These are phyloP conservation scores for Heteropelma amictum DNA, from an alignment of 2,888 invertebrate genomes.

Conservation along the genomic window DNA sequence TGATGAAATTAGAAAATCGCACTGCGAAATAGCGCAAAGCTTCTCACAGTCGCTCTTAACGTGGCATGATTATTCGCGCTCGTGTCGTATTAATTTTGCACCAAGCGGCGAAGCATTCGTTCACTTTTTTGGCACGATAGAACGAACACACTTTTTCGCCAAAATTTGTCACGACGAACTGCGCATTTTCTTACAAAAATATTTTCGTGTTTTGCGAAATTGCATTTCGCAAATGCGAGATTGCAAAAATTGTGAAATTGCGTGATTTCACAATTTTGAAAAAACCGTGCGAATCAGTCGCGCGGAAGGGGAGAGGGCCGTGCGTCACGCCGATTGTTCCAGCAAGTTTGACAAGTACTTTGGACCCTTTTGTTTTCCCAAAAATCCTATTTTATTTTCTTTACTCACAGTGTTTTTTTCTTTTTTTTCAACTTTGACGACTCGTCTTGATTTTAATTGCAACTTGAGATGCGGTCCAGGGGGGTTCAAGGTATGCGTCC, in stretches of 20 bases:
- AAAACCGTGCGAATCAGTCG: neutral
- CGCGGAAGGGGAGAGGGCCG: neutral
- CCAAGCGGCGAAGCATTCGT: neutral
- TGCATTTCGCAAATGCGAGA: neutral
- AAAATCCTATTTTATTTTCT: slow-evolving; percentile 39
- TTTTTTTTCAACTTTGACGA: neutral
- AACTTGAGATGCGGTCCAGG: slow-evolving; percentile 48
- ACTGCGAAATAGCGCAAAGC: slow-evolving; percentile 2
- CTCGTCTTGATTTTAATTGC: slow-evolving; percentile 26
- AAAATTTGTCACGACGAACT: slow-evolving; percentile 42
- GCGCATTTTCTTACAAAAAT: slow-evolving; percentile 44
- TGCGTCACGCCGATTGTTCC: too few species aligned
- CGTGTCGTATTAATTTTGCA: slow-evolving; percentile 31
- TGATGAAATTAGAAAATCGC: neutral
- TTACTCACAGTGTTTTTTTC: slow-evolving; percentile 9
- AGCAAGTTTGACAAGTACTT: slow-evolving; percentile 60
- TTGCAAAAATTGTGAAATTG: neutral
- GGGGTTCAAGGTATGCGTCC: slow-evolving; percentile 63
- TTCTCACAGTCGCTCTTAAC: slow-evolving; percentile 10
- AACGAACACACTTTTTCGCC: neutral
- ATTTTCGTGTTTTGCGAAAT: neutral
- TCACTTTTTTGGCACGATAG: slow-evolving; percentile 13
- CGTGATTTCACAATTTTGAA: neutral
- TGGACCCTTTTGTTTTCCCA: slow-evolving; percentile 61
- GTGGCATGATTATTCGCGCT: slow-evolving; percentile 22